phyloP scores from a whole-genome alignment of 2,888 invertebrate genomes.

The Panopea generosa region DNA sequence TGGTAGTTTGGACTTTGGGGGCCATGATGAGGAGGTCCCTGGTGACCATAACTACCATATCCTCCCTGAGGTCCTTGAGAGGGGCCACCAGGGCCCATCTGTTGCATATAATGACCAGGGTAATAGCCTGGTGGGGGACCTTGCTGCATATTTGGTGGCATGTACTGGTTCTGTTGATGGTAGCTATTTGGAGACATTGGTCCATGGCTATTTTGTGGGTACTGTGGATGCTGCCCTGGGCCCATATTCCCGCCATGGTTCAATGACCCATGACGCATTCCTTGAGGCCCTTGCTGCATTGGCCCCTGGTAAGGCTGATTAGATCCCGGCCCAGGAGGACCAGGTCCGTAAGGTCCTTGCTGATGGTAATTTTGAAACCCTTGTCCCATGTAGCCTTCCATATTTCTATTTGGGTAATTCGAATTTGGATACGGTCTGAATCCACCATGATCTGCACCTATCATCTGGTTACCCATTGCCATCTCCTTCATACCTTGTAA shows the following conservation, averaged over 20 bases:
- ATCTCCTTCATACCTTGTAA: slow-evolving; percentile 59
- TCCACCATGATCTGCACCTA: slow-evolving; percentile 36
- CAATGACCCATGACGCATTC: slow-evolving; percentile 19
- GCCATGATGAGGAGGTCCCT: slow-evolving; percentile 7
- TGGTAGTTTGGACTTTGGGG: slow-evolving; percentile 39
- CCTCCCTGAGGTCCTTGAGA: neutral
- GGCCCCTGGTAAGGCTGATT: slow-evolving; percentile 3
- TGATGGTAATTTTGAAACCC: slow-evolving; percentile 36
- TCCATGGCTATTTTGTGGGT: slow-evolving; percentile 26
- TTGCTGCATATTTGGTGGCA: slow-evolving; percentile 46
- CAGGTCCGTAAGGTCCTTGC: slow-evolving; percentile 21
- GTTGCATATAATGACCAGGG: slow-evolving; percentile 35
- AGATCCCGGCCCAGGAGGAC: neutral
- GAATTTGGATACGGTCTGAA: slow-evolving; percentile 29
- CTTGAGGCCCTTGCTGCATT: slow-evolving; percentile 10
- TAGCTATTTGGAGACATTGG: slow-evolving; percentile 54
- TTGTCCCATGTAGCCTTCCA: slow-evolving; percentile 22
- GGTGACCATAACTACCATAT: slow-evolving; percentile 12
- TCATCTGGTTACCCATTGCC: slow-evolving; percentile 48
- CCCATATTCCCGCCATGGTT: slow-evolving; percentile 15
- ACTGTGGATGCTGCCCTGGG: slow-evolving; percentile 22
- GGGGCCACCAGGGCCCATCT: slow-evolving; percentile 25
- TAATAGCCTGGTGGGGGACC: slow-evolving; percentile 31
- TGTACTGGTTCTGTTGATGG: slow-evolving; percentile 48
- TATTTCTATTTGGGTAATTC: slow-evolving; percentile 21